A percentile compares a stretch with the other conserved stretches of the same genome.
phyloP scores from a whole-genome alignment of 2,797 vertebrate species.

The Argyrosomus regius region DNA sequence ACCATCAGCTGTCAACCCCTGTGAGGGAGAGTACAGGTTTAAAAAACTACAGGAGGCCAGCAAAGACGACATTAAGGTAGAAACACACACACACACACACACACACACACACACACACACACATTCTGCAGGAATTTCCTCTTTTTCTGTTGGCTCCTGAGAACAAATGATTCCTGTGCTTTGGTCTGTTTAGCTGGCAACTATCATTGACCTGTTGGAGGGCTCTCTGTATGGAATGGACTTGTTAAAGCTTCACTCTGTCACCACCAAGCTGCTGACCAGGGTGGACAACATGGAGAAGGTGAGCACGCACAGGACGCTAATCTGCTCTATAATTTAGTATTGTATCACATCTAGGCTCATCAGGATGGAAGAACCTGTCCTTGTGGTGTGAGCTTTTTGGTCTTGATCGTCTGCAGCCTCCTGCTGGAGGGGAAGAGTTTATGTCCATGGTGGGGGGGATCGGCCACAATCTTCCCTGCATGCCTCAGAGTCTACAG shows the following conservation, averaged over 20 bases:
- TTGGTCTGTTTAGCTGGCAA: constrained; percentile 85
- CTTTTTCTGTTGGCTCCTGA: neutral
- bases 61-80: constrained; percentile 91
- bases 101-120: too few species aligned
- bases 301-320: constrained; percentile 79
- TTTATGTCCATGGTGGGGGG: neutral
- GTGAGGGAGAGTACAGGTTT: constrained; percentile 93
- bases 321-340: neutral
- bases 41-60: constrained; percentile 92
- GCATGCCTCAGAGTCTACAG: neutral
- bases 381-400: neutral
- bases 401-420: neutral
- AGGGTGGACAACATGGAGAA: constrained; percentile 92
- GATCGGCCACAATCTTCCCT: neutral
- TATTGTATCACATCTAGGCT: neutral
- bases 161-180: neutral
- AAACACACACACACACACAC: neutral
- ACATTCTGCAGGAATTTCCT: too few species aligned
- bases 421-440: neutral
- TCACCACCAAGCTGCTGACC: constrained; percentile 92
- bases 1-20: constrained; percentile 93
- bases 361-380: neutral
- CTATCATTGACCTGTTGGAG: constrained; percentile 92
- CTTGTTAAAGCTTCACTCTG: constrained; percentile 92
- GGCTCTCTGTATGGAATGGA: constrained; percentile 94